phyloP scores from a whole-genome alignment of 2,797 vertebrate species.

The Falco berigora region DNA sequence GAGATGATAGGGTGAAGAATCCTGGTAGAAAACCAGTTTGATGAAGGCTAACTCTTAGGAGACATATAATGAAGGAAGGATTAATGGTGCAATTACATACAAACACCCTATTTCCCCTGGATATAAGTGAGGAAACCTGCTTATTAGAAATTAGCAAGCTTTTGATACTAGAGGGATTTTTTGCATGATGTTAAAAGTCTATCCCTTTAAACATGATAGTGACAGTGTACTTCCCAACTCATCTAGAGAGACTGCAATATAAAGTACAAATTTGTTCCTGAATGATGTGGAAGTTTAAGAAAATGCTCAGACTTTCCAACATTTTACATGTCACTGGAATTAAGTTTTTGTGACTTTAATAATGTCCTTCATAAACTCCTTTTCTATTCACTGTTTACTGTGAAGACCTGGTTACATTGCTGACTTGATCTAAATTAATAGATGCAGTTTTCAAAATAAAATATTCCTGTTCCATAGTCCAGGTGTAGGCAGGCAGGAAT shows the following conservation, averaged over 20 bases:
- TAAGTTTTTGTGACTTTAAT: background rate
- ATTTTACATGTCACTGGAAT: background rate
- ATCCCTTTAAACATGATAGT: background rate
- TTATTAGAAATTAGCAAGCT: background rate
- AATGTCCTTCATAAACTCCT: background rate
- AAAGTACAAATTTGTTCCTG: background rate
- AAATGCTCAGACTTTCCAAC: background rate
- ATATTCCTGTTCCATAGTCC: background rate
- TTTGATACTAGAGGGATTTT: background rate
- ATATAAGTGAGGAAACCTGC: background rate
- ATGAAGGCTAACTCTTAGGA: background rate
- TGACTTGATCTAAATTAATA: background rate
- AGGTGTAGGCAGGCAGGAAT: background rate
- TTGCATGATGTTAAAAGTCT: background rate
- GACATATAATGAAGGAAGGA: background rate
- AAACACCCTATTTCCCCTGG: background rate
- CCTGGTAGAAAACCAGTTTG: background rate
- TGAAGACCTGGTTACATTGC: background rate
- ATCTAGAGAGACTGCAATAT: background rate
- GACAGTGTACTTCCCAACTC: background rate
- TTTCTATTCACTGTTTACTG: background rate
- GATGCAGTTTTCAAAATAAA: background rate
- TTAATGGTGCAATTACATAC: background rate
- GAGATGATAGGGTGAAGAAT: background rate
- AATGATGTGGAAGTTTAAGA: background rate